phyloP scores from a whole-genome alignment of 1,140 invertebrate genomes.

The Caenorhabditis inopinata region DNA sequence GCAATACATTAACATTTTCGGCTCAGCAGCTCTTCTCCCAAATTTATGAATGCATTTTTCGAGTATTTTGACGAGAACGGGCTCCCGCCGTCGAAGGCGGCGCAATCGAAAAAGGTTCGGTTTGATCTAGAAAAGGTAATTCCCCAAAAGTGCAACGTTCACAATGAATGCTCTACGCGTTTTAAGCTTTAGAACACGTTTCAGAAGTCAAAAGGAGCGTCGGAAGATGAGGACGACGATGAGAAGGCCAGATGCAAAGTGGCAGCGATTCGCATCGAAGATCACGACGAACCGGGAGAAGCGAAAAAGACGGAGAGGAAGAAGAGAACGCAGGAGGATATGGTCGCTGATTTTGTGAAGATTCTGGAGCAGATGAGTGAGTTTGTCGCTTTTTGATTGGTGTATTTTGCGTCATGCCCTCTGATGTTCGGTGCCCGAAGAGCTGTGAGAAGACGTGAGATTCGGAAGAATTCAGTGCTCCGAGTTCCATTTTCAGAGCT shows the following conservation, averaged over 20 bases:
- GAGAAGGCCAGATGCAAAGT: slow-evolving; percentile 10
- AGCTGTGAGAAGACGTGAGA: too few species aligned
- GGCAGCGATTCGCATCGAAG: slow-evolving; percentile 15
- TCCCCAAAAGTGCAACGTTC: too few species aligned
- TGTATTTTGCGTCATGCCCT: too few species aligned
- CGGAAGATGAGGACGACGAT: slow-evolving; percentile 13
- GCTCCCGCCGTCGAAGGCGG: not conserved
- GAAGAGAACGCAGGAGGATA: slow-evolving; percentile 45
- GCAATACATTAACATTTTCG: too few species aligned
- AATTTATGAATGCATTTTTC: slow-evolving; percentile 30
- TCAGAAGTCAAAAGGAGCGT: not conserved
- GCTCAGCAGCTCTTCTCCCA: not conserved
- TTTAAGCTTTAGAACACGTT: not conserved
- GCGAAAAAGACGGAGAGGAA: slow-evolving; percentile 30
- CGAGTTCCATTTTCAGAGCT: too few species aligned
- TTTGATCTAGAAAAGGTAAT: slow-evolving; percentile 4
- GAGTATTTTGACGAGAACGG: slow-evolving; percentile 30
- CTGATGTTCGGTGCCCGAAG: too few species aligned
- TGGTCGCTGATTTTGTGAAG: slow-evolving; percentile 45
- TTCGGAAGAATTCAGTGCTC: too few species aligned
- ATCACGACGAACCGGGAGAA: slow-evolving; percentile 29
- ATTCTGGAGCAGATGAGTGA: slow-evolving; percentile 49
- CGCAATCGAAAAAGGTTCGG: slow-evolving; percentile 20
- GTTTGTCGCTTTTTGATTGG: too few species aligned
- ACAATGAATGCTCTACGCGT: too few species aligned